phyloP scores from a whole-genome alignment of 2,888 invertebrate species.

The Drosophila anomelani region DNA sequence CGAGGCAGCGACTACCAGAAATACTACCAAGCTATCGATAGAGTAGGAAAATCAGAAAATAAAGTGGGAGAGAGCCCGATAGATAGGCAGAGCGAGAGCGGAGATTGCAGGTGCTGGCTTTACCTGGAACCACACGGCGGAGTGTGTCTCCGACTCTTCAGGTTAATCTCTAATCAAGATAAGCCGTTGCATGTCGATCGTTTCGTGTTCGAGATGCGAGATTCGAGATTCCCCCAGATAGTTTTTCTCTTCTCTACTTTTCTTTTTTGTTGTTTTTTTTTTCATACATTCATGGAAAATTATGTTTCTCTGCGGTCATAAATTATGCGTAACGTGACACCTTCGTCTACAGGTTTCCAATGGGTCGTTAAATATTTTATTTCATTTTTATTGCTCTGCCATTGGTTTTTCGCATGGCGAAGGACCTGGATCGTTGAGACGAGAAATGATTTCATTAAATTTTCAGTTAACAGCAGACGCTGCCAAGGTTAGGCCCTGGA shows the following conservation, averaged over 20 bases:
- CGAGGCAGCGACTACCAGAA: conserved; percentile 61
- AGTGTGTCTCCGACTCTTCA: conserved; percentile 27
- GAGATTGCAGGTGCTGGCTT: conserved; percentile 45
- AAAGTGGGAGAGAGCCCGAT: conserved; percentile 3
- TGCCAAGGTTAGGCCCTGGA: conserved; percentile 68
- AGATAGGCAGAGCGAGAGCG: conserved; percentile 22
- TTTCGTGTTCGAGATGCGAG: conserved; percentile 54
- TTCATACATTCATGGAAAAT: conserved; percentile 54
- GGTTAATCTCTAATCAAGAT: conserved; percentile 61
- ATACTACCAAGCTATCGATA: conserved; percentile 48
- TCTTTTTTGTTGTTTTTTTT: conserved; percentile 16
- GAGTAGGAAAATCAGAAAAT: conserved; percentile 25
- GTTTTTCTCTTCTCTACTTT: conserved; percentile 31
- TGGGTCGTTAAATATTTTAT: conserved; percentile 72
- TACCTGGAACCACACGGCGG: conserved; percentile 37
- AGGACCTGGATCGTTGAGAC: conserved; percentile 38
- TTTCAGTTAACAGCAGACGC: conserved; percentile 71
- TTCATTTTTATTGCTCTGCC: conserved; percentile 60
- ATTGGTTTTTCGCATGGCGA: conserved; percentile 39
- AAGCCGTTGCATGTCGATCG: conserved; percentile 62
- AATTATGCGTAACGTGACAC: conserved; percentile 84
- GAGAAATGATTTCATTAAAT: conserved; percentile 76
- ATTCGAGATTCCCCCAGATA: conserved; percentile 40
- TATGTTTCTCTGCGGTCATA: conserved; percentile 71
- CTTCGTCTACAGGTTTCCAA: conserved; percentile 74